Conservation (phyloP, 2,113 vertebrate genomes). For the Trematocara unimaculatum region DNA sequence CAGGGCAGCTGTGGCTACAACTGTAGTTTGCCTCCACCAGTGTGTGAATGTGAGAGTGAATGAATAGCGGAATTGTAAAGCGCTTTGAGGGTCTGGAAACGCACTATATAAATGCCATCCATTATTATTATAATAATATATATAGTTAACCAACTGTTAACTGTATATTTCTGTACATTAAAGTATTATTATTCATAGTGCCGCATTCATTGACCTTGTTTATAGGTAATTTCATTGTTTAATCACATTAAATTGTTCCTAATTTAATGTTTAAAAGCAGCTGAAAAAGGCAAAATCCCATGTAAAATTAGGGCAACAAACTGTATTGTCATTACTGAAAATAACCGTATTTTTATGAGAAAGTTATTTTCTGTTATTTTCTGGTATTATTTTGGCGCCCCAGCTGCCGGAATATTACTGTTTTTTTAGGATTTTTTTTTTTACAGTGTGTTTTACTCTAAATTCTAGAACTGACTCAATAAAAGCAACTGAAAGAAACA, state of each 20-base stretch:
- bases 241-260: neutral
- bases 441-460: neutral
- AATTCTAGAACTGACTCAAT: neutral
- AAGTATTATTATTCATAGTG: neutral
- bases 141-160: neutral
- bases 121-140: neutral
- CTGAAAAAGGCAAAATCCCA: neutral
- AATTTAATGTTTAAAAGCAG: neutral
- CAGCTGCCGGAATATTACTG: neutral
- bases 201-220: neutral
- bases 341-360: neutral
- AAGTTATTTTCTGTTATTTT: neutral
- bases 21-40: neutral
- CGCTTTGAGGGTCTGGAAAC: rapidly evolving
- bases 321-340: neutral
- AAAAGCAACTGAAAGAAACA: neutral
- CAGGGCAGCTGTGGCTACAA: too few relatives aligned
- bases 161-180: neutral
- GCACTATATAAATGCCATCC: neutral
- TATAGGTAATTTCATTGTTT: neutral
- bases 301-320: neutral
- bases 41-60: neutral
- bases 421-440: neutral
- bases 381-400: neutral
- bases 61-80: rapidly evolving